Conservation (phyloP, 2,888 invertebrate species). For the Lochmaea capreae region DNA sequence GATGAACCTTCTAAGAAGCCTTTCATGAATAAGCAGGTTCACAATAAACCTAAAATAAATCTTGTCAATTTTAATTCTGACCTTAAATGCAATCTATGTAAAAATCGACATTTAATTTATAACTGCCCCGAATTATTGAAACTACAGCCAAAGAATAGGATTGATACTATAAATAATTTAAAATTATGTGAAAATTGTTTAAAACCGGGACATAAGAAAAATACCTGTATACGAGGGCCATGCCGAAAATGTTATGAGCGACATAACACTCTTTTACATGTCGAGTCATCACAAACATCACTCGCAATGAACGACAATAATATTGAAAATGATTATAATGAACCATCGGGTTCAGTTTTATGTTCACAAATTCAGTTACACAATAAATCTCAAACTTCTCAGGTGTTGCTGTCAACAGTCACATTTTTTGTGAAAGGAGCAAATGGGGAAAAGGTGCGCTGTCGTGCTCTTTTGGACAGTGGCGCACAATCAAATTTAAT, state of each 20-base stretch:
- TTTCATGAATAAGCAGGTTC: neutral
- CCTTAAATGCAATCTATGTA: neutral
- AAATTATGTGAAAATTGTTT: neutral
- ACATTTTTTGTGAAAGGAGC: neutral
- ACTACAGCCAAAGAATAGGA: neutral
- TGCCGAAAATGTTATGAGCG: neutral
- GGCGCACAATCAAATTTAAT: slow-evolving; percentile 10
- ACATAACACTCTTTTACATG: neutral
- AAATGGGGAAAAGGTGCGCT: neutral
- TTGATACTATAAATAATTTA: neutral
- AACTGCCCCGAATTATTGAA: neutral
- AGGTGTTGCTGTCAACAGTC: neutral
- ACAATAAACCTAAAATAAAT: no score
- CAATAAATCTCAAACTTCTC: neutral
- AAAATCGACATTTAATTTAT: no score
- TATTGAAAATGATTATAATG: neutral
- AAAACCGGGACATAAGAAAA: neutral
- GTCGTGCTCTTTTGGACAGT: slow-evolving; percentile 2
- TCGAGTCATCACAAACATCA: neutral
- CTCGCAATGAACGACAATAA: neutral
- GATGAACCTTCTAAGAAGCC: neutral
- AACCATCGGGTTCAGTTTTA: neutral
- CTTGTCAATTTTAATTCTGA: no score
- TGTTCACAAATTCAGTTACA: no score
- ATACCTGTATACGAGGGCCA: neutral